Evolutionary conservation across 2,888 invertebrate species (phyloP), one percentile per base, ranked within the genome.

Genomic region (Iphiclides podalirius): DNA sequence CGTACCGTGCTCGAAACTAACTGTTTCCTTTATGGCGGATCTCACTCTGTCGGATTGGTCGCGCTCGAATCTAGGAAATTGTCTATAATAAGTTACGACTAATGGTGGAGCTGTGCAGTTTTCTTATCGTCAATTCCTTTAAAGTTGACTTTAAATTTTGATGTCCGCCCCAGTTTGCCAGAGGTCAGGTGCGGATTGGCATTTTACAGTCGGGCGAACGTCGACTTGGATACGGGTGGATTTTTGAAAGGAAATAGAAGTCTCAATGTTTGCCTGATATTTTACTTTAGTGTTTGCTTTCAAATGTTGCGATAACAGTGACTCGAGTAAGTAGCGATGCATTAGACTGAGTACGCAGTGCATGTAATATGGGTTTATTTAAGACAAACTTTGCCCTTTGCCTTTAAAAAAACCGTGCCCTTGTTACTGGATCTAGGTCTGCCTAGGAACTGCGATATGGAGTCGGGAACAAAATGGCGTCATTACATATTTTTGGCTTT

Each of bases 31-130:
- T 81, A 82, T 75, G 66, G 75, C 70, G 67, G 62, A 71, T 77
- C 74, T 80, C 77, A 81, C 83, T 84, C 79, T 77, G 71, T 59
- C 63, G 73, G 72, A 83, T 83, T 83, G 83, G 76, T 79, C 77
- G 71, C 70, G 64, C 74, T 74, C 66, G 63, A 68, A 69, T 65
- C 68, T 70, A 75, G 75, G 76, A 78, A 77, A 81, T 80, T 75
- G 78, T 76, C 75, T 67, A 74, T 77, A 75, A 76, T 76, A 76
- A 79, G 67, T 79, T 75, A 79, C 70, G 67, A 67, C 69, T 77
- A 73, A 80, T 72, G 63, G 68, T 60, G 56, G 66, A 68, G 72
- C 71, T 70, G 70, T 75, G 66, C 70, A 71, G 70, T 73, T 63
- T 68, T 68, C 62, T 71, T 72, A 68, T 69, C 63, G 69, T 64